These are phyloP conservation scores for Chauna torquata DNA, from an alignment of 2,113 vertebrate genomes.

Conservation along the genomic window DNA sequence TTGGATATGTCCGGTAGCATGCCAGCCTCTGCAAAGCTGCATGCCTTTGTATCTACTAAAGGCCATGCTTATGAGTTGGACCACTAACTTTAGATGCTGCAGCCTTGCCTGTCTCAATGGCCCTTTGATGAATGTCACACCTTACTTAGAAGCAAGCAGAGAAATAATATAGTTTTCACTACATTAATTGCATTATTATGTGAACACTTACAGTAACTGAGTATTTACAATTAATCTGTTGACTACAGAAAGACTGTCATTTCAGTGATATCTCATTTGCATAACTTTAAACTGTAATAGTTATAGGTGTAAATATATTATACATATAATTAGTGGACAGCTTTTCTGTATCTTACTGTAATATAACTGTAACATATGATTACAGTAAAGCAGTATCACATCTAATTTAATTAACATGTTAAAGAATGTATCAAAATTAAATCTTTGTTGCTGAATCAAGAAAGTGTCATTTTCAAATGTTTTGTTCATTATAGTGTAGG, in stretches of 20 bases:
- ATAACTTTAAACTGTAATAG: background rate
- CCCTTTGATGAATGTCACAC: background rate
- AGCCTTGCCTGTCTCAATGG: background rate
- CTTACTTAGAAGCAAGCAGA: background rate
- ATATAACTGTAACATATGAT: background rate
- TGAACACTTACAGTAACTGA: background rate
- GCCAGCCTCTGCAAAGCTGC: background rate
- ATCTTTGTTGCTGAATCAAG: background rate
- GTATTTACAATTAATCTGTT: background rate
- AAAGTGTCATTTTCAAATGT: background rate
- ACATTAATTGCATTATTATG: background rate
- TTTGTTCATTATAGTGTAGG: background rate
- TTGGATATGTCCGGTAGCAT: background rate
- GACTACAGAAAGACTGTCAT: background rate
- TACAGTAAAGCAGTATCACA: background rate
- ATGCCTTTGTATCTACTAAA: background rate
- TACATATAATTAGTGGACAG: background rate
- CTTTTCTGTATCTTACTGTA: background rate
- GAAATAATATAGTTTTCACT: background rate
- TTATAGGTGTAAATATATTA: background rate
- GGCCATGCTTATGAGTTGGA: background rate
- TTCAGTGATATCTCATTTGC: background rate
- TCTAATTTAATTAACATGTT: background rate
- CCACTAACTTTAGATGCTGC: background rate
- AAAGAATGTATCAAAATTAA: background rate